Conservation (phyloP, 53 echinoderm and acorn worm genomes). For the Patiria pectinifera region DNA sequence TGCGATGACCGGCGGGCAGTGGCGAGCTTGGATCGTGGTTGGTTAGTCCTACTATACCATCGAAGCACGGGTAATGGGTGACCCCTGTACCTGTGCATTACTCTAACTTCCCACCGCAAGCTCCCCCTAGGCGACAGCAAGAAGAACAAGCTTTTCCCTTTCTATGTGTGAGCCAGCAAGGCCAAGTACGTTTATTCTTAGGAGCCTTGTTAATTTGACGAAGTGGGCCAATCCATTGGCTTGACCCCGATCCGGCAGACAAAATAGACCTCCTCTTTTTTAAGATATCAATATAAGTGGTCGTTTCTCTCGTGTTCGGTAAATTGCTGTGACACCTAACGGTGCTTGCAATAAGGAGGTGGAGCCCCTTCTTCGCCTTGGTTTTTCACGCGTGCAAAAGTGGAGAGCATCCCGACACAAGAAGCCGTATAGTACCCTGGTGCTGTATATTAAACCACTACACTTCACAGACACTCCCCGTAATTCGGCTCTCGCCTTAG, state of each 20-base stretch:
- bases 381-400: background rate
- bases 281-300: background rate
- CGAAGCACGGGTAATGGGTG: background rate
- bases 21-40: background rate
- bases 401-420: background rate
- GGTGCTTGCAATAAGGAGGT: background rate
- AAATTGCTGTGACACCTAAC: conserved; percentile 51
- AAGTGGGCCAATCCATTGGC: conserved; percentile 29
- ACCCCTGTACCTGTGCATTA: conserved; percentile 15
- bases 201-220: conserved; percentile 32
- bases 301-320: conserved; percentile 11
- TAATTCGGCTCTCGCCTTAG: conserved; percentile 3
- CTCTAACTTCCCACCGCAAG: background rate
- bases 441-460: background rate
- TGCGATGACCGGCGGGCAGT: background rate
- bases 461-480: conserved; percentile 2
- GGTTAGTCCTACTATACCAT: background rate
- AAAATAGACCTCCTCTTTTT: background rate
- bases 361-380: background rate
- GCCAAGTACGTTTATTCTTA: conserved; percentile 38
- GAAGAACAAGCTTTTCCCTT: background rate
- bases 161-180: background rate
- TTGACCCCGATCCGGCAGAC: conserved; percentile 24
- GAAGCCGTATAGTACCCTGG: background rate
- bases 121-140: conserved; percentile 18